These are phyloP conservation scores for Pangasianodon gigas DNA, from an alignment of 2,113 vertebrate genomes.

Conservation along the genomic window DNA sequence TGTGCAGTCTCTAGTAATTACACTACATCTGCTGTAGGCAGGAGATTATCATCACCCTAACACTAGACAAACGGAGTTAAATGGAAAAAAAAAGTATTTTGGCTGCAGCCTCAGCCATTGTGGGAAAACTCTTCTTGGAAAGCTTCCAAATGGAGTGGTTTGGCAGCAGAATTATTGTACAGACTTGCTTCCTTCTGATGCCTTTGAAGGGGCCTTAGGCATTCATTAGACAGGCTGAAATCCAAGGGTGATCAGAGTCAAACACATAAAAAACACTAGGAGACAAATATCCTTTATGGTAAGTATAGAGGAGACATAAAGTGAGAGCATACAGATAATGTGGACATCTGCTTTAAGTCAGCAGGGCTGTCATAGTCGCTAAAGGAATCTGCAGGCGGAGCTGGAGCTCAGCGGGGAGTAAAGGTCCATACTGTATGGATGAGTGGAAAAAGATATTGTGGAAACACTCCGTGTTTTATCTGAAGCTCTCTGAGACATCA, in stretches of 20 bases:
- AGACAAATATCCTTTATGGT: slow-evolving; percentile 19
- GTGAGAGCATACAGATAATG: slow-evolving; percentile 38
- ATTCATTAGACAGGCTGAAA: slow-evolving; percentile 46
- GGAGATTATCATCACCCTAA: slow-evolving; percentile 55
- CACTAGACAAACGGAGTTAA: slow-evolving; percentile 47
- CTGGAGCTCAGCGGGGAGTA: slow-evolving; percentile 18
- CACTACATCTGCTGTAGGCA: slow-evolving; percentile 43
- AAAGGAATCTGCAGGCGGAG: slow-evolving; percentile 36
- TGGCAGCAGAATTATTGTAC: slow-evolving; percentile 50
- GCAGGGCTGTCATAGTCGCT: slow-evolving; percentile 33
- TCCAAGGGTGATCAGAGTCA: slow-evolving; percentile 48
- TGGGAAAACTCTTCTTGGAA: slow-evolving; percentile 48
- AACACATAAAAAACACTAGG: slow-evolving; percentile 40
- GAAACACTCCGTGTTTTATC: slow-evolving; percentile 15
- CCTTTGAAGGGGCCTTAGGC: slow-evolving; percentile 49
- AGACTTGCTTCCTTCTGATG: slow-evolving; percentile 48
- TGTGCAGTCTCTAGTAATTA: slow-evolving; percentile 48
- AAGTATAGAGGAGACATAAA: slow-evolving; percentile 37
- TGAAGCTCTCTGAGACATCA: slow-evolving; percentile 25
- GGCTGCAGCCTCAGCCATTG: slow-evolving; percentile 37
- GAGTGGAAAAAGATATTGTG: slow-evolving; percentile 24
- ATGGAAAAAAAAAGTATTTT: slow-evolving; percentile 34
- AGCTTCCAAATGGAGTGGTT: slow-evolving; percentile 46
- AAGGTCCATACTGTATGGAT: slow-evolving; percentile 16
- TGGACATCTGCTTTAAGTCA: slow-evolving; percentile 53